Conservation (phyloP, 2,888 invertebrate genomes). For the Aleiodes alternator region DNA sequence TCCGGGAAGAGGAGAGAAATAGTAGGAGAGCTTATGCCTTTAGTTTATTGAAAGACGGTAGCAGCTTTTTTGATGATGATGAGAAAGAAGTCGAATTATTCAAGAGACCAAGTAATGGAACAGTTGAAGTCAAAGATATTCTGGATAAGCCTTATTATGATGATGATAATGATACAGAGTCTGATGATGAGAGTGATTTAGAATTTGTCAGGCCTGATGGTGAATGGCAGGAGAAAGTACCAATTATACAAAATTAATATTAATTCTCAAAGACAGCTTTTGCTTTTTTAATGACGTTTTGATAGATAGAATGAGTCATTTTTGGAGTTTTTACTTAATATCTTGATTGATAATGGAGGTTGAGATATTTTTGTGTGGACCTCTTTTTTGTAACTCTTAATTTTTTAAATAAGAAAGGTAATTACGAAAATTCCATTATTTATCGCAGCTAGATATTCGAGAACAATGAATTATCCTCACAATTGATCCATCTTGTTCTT, state of each 20-base stretch:
- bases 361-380: too few species aligned
- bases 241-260: slow-evolving; percentile 52
- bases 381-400: too few species aligned
- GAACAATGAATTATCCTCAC: too few species aligned
- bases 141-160: slow-evolving; percentile 79
- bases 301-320: background rate
- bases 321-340: too few species aligned
- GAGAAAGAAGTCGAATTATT: slow-evolving; percentile 77
- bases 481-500: too few species aligned
- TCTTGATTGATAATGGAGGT: too few species aligned
- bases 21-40: slow-evolving; percentile 78
- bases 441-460: too few species aligned
- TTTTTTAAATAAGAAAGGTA: too few species aligned
- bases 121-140: slow-evolving; percentile 39
- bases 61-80: slow-evolving; percentile 76
- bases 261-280: background rate
- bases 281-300: background rate
- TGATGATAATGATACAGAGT: slow-evolving; percentile 80
- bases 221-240: slow-evolving; percentile 64
- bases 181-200: slow-evolving; percentile 79
- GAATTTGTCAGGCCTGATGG: slow-evolving; percentile 76
- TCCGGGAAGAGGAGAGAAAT: slow-evolving; percentile 69
- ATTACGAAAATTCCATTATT: too few species aligned
- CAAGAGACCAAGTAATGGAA: slow-evolving; percentile 71
- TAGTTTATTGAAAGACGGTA: slow-evolving; percentile 79